Evolutionary conservation across 2,797 vertebrate species (phyloP), one percentile per base, ranked within the genome.

Genomic region (Platalea minor): DNA sequence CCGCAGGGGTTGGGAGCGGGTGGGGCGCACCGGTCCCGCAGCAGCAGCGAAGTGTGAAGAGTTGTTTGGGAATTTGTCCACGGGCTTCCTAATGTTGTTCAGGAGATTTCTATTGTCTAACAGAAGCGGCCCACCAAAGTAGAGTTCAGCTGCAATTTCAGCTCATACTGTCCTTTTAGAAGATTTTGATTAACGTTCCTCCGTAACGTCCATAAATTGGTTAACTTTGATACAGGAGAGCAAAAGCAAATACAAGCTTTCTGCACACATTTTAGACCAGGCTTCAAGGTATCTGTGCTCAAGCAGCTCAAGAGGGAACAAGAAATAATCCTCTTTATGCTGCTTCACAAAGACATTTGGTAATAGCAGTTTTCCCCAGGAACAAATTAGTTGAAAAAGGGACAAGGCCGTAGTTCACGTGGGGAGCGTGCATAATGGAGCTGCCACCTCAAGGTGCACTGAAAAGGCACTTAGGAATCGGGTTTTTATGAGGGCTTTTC

Each of bases 1-100:
- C 20, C 17, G 4, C 23, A 7, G 6, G 5, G n/a, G 28, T 3
- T 1, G 2, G 28, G 11, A 17, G 19, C 1, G 0, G 3, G 37
- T 11, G 37, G 14, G 51, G 13, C 10, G 17, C 11, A 3, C 8
- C 5, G 3, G 14, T 7, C 15, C 18, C 18, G 31, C 9, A 12
- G 15, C 19, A 13, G 53, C 37, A 18, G 11, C 1, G 3, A n/a
- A 4, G 11, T 7, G 25, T 7, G 25, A 51, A 28, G 1, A 41
- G 39, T 5, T 56, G 25, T 9, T 54, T 25, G 37, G 24, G 11
- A 11, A 39, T 54, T 37, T 65, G 24, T 8, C 35, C 39, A 23
- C 3, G 5, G 45, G 37, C 12, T 67, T n/a, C 16, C 20, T 19
- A 17, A 39, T 60, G 69, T 33, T 5, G 18, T 24, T 86, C 31